Evolutionary conservation across 2,113 vertebrate species (phyloP).

Genomic region (Plestiodon gilberti): DNA sequence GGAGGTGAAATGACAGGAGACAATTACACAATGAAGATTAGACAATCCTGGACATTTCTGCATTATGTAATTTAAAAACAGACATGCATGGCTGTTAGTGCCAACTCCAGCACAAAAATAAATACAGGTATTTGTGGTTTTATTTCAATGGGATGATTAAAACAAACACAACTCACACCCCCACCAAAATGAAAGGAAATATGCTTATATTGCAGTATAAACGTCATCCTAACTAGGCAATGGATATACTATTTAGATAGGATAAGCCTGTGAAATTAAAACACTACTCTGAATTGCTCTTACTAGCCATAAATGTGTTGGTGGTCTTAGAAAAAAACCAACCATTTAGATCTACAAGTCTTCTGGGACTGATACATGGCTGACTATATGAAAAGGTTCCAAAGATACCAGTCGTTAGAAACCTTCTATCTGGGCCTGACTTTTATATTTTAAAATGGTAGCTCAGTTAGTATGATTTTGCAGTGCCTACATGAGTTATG

Average conservation of each 20-base stretch:
- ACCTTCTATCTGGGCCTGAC: constrained; percentile 8
- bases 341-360: constrained; percentile 41
- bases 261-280: not conserved
- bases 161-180: not conserved
- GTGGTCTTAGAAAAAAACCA: not conserved
- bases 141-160: not conserved
- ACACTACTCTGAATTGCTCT: not conserved
- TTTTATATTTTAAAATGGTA: not conserved
- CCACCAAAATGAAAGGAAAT: not conserved
- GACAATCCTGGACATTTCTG: not conserved
- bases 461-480: not conserved
- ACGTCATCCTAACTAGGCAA: not conserved
- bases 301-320: constrained; percentile 4
- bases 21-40: not conserved
- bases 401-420: not conserved
- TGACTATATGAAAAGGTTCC: not conserved
- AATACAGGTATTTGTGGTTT: not conserved
- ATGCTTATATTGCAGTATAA: not conserved
- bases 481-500: not conserved
- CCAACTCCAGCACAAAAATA: not conserved
- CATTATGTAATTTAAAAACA: not conserved
- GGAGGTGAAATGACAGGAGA: constrained; percentile 11
- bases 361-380: not conserved
- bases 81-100: not conserved
- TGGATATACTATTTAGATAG: fast-evolving